Evolutionary conservation across 2,888 invertebrate species (phyloP).

Genomic region (Bruchidius siliquastri): DNA sequence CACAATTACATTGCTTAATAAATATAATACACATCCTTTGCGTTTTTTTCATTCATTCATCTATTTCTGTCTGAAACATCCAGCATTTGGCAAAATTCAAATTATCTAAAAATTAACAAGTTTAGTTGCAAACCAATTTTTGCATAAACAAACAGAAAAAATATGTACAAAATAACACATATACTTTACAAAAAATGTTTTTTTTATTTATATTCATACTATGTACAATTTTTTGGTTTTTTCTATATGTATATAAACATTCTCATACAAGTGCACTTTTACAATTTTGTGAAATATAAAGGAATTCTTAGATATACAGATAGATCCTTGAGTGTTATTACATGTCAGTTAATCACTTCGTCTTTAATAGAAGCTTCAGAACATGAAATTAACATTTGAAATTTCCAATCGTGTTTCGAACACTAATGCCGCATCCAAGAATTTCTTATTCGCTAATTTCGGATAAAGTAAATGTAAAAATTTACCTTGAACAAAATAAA

Average conservation of each 20-base stretch:
- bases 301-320: neutral
- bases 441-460: too few relatives aligned
- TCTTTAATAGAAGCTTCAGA: too few relatives aligned
- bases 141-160: constrained; percentile 13
- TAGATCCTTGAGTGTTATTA: neutral
- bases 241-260: constrained; percentile 16
- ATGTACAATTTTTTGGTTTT: constrained; percentile 34
- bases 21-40: neutral
- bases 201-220: constrained; percentile 20
- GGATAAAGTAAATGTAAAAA: too few relatives aligned
- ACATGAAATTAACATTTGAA: too few relatives aligned
- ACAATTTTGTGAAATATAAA: constrained; percentile 24
- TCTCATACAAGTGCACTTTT: constrained; percentile 35
- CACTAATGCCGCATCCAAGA: too few relatives aligned
- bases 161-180: constrained; percentile 20
- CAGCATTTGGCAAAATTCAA: neutral
- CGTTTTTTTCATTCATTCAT: neutral
- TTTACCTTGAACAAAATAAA: too few relatives aligned
- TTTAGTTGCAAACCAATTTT: constrained; percentile 7
- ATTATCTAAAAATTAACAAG: neutral
- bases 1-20: neutral
- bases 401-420: too few relatives aligned
- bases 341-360: neutral
- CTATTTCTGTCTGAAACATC: neutral
- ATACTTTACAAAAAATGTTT: constrained; percentile 28